Conservation (phyloP, 2,113 vertebrate genomes). For the Scophthalmus maximus region DNA sequence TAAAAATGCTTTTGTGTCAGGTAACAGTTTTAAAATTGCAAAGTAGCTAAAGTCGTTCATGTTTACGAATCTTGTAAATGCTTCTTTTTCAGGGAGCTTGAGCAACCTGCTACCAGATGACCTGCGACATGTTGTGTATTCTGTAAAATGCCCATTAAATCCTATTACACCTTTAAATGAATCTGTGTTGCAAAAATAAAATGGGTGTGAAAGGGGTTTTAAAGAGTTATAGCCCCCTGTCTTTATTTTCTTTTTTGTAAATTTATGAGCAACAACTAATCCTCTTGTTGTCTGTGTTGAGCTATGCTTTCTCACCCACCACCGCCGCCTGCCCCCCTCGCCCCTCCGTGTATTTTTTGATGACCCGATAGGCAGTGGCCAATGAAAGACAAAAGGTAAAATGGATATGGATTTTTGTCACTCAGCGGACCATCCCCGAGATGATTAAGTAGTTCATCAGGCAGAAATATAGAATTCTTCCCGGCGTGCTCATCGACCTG, state of each 20-base stretch:
- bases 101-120: not conserved
- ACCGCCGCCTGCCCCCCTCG: not conserved
- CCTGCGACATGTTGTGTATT: not conserved
- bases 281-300: slow-evolving; percentile 15
- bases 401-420: slow-evolving; percentile 82
- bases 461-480: slow-evolving; percentile 83
- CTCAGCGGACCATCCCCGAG: slow-evolving; percentile 76
- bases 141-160: not conserved
- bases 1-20: no score
- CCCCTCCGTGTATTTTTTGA: slow-evolving; percentile 72
- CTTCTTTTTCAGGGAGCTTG: not conserved
- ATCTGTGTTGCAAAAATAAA: not conserved
- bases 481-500: slow-evolving; percentile 78
- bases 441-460: slow-evolving; percentile 85
- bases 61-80: not conserved
- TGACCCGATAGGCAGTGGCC: slow-evolving; percentile 72
- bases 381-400: slow-evolving; percentile 87
- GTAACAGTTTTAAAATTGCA: no score
- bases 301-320: slow-evolving; percentile 9
- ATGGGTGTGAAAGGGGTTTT: not conserved
- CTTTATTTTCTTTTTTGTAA: slow-evolving; percentile 7
- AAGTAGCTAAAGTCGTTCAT: no score
- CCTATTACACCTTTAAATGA: not conserved
- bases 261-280: slow-evolving; percentile 29
- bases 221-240: slow-evolving; percentile 1